These are phyloP conservation scores for Oreamnos americanus DNA, from an alignment of 2,113 vertebrate species.

Conservation along the genomic window DNA sequence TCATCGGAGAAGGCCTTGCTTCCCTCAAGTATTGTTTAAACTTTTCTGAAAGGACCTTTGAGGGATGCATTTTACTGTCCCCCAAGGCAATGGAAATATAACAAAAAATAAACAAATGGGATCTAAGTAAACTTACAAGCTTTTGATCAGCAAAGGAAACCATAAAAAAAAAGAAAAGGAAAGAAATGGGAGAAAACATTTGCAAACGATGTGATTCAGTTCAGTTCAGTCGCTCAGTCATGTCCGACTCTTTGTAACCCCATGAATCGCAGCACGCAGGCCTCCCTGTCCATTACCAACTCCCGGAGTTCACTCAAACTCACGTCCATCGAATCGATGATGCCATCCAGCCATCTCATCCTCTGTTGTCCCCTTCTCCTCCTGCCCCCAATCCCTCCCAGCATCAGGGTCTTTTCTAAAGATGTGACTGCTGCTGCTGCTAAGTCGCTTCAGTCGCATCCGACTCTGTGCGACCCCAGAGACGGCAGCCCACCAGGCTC, in stretches of 20 bases:
- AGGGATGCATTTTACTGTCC: not conserved
- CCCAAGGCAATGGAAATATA: not conserved
- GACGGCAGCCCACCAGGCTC: no score
- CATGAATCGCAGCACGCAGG: no score
- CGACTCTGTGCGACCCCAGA: no score
- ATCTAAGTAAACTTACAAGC: not conserved
- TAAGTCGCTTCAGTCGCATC: no score
- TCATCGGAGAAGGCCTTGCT: not conserved
- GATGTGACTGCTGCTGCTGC: not conserved
- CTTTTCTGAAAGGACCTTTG: not conserved
- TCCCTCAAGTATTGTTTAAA: not conserved
- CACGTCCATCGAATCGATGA: fast-evolving
- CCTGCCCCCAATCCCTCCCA: no score
- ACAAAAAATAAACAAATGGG: not conserved
- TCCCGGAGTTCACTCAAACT: no score
- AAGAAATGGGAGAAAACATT: not conserved
- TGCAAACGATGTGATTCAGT: not conserved
- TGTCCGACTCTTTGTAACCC: no score
- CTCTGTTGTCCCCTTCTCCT: no score
- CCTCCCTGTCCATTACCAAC: no score
- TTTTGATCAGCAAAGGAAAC: not conserved
- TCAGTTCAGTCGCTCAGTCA: no score
- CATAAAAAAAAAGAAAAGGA: not conserved
- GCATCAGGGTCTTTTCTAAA: no score
- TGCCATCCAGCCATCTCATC: no score